Conservation (phyloP, 2,888 invertebrate genomes). For the Sinohyriopsis cumingii region DNA sequence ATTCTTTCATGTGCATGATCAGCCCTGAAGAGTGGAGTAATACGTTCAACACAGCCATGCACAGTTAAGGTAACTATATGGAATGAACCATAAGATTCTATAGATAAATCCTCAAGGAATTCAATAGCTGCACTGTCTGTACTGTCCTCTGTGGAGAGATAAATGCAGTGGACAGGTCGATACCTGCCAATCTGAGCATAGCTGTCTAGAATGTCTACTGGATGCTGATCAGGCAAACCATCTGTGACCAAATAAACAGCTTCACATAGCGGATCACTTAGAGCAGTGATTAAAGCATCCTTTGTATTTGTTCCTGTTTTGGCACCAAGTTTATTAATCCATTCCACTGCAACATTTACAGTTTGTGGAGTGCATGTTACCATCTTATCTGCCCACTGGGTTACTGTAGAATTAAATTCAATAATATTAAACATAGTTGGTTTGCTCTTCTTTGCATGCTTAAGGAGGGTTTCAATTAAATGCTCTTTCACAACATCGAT, state of each 20-base stretch:
- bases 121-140: slow-evolving; percentile 61
- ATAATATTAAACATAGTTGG: slow-evolving; percentile 67
- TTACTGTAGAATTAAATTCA: slow-evolving; percentile 69
- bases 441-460: slow-evolving; percentile 52
- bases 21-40: slow-evolving; percentile 65
- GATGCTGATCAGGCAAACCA: slow-evolving; percentile 68
- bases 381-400: slow-evolving; percentile 70
- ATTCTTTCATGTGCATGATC: slow-evolving; percentile 59
- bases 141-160: slow-evolving; percentile 57
- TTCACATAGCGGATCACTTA: slow-evolving; percentile 63
- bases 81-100: slow-evolving; percentile 69
- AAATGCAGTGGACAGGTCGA: slow-evolving; percentile 68
- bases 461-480: slow-evolving; percentile 61
- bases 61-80: slow-evolving; percentile 62
- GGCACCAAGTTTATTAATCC: slow-evolving; percentile 64
- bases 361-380: slow-evolving; percentile 69
- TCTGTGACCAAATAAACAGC: slow-evolving; percentile 70
- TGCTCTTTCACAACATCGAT: slow-evolving; percentile 70
- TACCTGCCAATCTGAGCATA: slow-evolving; percentile 54
- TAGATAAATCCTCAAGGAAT: slow-evolving; percentile 67
- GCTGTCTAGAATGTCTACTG: slow-evolving; percentile 66
- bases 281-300: slow-evolving; percentile 66
- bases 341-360: slow-evolving; percentile 66
- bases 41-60: slow-evolving; percentile 66
- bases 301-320: slow-evolving; percentile 71